Conservation (phyloP, 2,113 vertebrate genomes). For the Trinectes maculatus region DNA sequence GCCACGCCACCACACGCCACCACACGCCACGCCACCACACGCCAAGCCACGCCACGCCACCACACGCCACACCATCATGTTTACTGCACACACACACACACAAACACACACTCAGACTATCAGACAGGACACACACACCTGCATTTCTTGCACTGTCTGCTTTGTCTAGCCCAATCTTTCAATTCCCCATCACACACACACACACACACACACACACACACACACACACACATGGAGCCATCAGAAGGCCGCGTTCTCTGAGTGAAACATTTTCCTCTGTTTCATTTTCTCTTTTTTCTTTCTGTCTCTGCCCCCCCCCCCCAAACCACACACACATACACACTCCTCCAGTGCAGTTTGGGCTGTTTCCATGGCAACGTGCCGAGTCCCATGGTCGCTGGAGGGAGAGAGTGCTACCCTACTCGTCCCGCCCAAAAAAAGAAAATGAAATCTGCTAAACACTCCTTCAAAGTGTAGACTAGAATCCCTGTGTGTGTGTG, state of each 20-base stretch:
- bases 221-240: conserved; percentile 43
- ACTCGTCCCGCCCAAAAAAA: conserved; percentile 57
- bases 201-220: conserved; percentile 37
- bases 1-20: conserved; percentile 26
- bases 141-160: conserved; percentile 21
- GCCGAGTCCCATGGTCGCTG: conserved; percentile 72
- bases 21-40: conserved; percentile 5
- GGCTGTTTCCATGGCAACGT: conserved; percentile 75
- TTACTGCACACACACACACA: conserved; percentile 22
- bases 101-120: conserved; percentile 42
- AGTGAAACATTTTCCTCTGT: conserved; percentile 20
- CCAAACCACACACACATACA: conserved; percentile 16
- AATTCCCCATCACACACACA: conserved; percentile 15
- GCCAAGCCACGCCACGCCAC: background rate
- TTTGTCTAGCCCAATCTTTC: conserved; percentile 30
- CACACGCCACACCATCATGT: conserved; percentile 4
- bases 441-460: conserved; percentile 29
- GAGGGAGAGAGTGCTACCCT: conserved; percentile 59
- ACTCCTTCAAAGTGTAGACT: conserved; percentile 49
- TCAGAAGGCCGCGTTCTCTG: conserved; percentile 54
- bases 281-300: background rate
- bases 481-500: conserved; percentile 12
- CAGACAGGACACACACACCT: conserved; percentile 43
- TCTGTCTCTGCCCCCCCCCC: conserved; percentile 5
- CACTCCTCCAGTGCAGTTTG: conserved; percentile 67